These are phyloP conservation scores for Oncorhynchus mykiss DNA, from an alignment of 2,113 vertebrate species.

Conservation along the genomic window DNA sequence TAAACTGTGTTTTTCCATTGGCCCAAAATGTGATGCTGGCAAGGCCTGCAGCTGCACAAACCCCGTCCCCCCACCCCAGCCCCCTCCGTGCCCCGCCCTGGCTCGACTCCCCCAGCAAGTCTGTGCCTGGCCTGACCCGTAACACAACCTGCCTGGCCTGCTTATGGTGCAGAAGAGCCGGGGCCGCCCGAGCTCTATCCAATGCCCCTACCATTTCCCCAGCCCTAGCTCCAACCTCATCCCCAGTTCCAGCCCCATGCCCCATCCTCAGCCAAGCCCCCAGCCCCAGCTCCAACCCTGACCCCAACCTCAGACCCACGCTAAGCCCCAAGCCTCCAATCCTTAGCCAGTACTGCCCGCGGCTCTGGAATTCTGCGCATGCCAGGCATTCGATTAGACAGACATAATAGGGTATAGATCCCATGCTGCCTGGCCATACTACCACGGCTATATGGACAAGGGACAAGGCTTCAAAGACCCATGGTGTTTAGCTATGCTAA, in stretches of 20 bases:
- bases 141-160: conserved; percentile 48
- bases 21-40: conserved; percentile 72
- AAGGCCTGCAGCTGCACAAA: conserved; percentile 59
- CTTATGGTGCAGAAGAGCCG: conserved; percentile 19
- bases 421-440: conserved; percentile 44
- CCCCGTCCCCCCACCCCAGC: conserved; percentile 21
- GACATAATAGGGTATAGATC: conserved; percentile 66
- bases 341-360: conserved; percentile 36
- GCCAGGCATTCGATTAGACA: conserved; percentile 66
- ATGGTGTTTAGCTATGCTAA: neutral
- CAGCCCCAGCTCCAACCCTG: neutral
- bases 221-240: conserved; percentile 20
- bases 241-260: conserved; percentile 13
- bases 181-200: too few species aligned
- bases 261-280: conserved; percentile 19
- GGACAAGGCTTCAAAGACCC: neutral
- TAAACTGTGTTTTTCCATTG: conserved; percentile 76
- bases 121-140: conserved; percentile 16
- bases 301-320: conserved; percentile 19
- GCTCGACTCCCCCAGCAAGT: conserved; percentile 34
- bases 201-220: neutral
- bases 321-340: conserved; percentile 49
- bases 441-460: conserved; percentile 26
- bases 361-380: conserved; percentile 54
- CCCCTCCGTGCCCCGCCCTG: conserved; percentile 26